Evolutionary conservation across 23 tunicate species (phyloP).

Genomic region (Phallusia fumigata): DNA sequence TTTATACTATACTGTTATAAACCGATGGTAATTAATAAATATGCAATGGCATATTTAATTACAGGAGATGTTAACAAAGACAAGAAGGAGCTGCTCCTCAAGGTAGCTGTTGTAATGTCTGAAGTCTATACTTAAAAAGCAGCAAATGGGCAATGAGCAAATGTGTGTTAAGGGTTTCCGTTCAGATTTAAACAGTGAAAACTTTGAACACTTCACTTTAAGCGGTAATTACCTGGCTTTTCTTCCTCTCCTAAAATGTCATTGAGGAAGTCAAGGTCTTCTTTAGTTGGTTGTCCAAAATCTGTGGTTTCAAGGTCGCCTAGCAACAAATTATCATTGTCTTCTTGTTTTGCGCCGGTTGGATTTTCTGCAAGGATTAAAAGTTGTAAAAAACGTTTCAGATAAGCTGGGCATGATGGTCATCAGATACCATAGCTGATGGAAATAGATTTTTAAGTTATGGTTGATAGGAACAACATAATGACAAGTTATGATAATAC

Average conservation of each 20-base stretch:
- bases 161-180: neutral
- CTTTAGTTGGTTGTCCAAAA: slow-evolving; percentile 43
- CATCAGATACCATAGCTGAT: no score
- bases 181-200: neutral
- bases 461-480: no score
- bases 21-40: no score
- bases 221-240: slow-evolving; percentile 22
- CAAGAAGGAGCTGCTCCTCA: no score
- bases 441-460: no score
- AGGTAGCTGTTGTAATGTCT: no score
- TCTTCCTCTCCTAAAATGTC: slow-evolving; percentile 75
- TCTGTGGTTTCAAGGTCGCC: slow-evolving; percentile 31
- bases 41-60: no score
- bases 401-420: no score
- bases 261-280: slow-evolving; percentile 75
- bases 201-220: neutral
- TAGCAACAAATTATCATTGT: slow-evolving; percentile 34
- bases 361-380: neutral
- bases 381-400: no score
- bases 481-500: no score
- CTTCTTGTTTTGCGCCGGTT: neutral
- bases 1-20: no score
- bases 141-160: neutral
- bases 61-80: no score
- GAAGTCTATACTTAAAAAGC: neutral